Evolutionary conservation across 2,797 vertebrate species (phyloP).

Genomic region (Pygocentrus nattereri): DNA sequence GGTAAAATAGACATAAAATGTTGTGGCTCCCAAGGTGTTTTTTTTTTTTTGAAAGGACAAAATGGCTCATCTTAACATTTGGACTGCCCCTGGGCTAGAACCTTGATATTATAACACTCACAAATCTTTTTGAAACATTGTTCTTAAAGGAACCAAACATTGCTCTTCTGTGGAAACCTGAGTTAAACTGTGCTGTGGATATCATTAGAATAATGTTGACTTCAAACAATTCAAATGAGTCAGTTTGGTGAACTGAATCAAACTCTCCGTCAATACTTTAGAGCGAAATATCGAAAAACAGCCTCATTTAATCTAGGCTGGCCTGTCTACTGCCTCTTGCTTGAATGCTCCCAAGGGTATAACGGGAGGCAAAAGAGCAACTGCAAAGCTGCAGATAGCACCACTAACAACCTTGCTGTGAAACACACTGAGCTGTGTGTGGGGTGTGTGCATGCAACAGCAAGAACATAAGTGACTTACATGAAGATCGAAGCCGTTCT

Average conservation of each 20-base stretch:
- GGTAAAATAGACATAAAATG: too few species aligned
- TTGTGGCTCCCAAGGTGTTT: too few species aligned
- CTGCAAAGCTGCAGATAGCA: background rate
- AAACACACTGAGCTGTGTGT: background rate
- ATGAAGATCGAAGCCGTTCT: background rate
- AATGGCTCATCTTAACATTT: too few species aligned
- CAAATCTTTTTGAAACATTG: too few species aligned
- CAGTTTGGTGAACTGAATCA: background rate
- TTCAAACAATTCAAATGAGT: background rate
- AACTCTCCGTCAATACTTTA: background rate
- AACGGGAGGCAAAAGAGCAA: background rate
- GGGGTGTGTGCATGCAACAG: background rate
- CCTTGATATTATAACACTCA: too few species aligned
- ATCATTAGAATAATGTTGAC: background rate
- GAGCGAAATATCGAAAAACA: constrained; percentile 20
- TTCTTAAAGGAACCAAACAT: too few species aligned
- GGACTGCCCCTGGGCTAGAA: too few species aligned
- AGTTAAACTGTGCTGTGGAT: background rate
- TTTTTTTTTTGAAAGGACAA: too few species aligned
- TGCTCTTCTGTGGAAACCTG: too few species aligned
- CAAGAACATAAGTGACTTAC: background rate
- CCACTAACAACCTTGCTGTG: background rate
- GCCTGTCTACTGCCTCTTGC: background rate
- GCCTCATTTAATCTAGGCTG: background rate
- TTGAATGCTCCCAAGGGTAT: constrained; percentile 9